Base-by-base conservation (phyloP, 1,140 invertebrate genomes). In the Ylistrum balloti region DNA sequence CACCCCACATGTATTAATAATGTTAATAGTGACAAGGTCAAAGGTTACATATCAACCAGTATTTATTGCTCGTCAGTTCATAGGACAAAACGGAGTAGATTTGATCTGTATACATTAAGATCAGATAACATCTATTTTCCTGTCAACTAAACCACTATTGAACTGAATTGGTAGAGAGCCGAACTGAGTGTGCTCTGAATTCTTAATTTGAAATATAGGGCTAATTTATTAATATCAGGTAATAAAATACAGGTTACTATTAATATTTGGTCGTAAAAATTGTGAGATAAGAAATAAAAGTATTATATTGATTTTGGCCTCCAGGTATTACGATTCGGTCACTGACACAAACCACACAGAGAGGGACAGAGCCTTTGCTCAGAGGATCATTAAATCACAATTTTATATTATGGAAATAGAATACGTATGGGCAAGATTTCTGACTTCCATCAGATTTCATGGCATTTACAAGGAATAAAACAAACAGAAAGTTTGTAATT, bases 101-200 rank as follows among this genome's bases (percentile, higher is more conserved):
- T 74, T 74, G n/a, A 28, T 5, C 56, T 74, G 22, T 74, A n/a
- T 48, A 3, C 56, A n/a, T 3, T 7, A n/a, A 22, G 56, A n/a
- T 28, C n/a, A 74, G 56, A 74, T 74, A 74, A 11, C 56, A 74
- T 74, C 56, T n/a, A n/a, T 74, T 74, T 74, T 74, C 56, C 56
- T 74, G 56, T 74, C 56, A 74, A 28, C 56, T n/a, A 1, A 17
- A 28, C 22, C n/a, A n/a, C 56, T n/a, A 74, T 74, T 28, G 56
- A 74, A 74, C 56, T 74, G 20, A 17, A 48, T 48, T 38, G 5
- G 45, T 48, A 48, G 45, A 45, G 7, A 45, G 56, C 5, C 1
- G 15, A n/a, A 74, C 28, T 9, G 22, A 3, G 56, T n/a, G 56
- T 17, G 56, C n/a, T 74, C 56, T n/a, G 56, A 74, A 56, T 74